These are phyloP conservation scores for Empis livida DNA, from an alignment of 2,888 invertebrate genomes.

Conservation along the genomic window DNA sequence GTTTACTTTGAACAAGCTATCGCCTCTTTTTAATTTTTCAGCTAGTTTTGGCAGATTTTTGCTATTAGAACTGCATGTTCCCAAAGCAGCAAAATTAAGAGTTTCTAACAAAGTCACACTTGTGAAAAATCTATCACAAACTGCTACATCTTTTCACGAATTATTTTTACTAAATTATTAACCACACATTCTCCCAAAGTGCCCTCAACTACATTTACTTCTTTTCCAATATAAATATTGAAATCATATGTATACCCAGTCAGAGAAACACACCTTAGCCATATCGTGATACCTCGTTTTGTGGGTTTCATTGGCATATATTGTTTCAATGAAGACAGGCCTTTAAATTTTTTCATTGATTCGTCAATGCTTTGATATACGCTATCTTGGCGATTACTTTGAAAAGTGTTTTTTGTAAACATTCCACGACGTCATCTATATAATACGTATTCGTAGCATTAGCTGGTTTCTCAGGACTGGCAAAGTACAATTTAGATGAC, in stretches of 20 bases:
- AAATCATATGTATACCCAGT: slow-evolving; percentile 7
- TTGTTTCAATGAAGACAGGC: slow-evolving; percentile 9
- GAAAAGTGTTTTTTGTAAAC: slow-evolving; percentile 7
- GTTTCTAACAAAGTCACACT: slow-evolving; percentile 5
- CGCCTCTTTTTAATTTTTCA: not conserved
- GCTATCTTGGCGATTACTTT: slow-evolving; percentile 2
- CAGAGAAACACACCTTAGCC: slow-evolving; percentile 2
- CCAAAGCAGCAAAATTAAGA: slow-evolving; percentile 1
- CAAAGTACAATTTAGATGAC: not conserved
- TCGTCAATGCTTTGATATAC: slow-evolving; percentile 10
- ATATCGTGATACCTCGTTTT: slow-evolving; percentile 10
- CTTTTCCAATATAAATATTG: slow-evolving; percentile 4
- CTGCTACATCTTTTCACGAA: slow-evolving; percentile 5
- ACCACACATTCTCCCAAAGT: slow-evolving; percentile 8
- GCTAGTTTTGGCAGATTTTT: not conserved
- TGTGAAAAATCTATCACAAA: slow-evolving; percentile 10
- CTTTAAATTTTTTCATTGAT: slow-evolving; percentile 12
- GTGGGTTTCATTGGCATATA: slow-evolving; percentile 11
- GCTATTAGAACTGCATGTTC: slow-evolving; percentile 3
- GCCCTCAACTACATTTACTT: not conserved
- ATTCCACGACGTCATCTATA: slow-evolving; percentile 4
- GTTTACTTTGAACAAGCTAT: slow-evolving; percentile 1
- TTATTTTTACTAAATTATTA: slow-evolving; percentile 6
- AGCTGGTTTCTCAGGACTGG: not conserved
- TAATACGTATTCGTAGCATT: slow-evolving; percentile 4